Evolutionary conservation across 2,797 vertebrate species (phyloP), one percentile per base, ranked within the genome.

Genomic region (Sebastiscus tertius): DNA sequence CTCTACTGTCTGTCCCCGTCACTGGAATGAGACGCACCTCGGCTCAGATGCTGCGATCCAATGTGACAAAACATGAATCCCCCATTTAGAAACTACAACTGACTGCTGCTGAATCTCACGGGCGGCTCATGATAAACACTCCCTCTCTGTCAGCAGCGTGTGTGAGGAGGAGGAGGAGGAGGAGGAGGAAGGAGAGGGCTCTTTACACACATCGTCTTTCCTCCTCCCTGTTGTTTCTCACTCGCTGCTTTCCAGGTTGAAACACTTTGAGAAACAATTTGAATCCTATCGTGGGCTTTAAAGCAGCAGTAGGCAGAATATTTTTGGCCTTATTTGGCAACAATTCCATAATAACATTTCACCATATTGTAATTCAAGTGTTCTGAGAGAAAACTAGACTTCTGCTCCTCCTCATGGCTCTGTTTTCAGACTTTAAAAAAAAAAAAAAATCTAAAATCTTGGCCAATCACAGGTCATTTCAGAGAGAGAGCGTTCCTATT

Each of bases 31-130:
- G 64, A 64, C 64, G 14, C 73, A 33, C 73, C 10, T 72, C 62
- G 33, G 61, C 71, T 82, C 87, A 75, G 72, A 67, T 59, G 56
- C 77, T 29, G 67, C 18, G 83, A 80, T 73, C 88, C 86, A 87
- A 70, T 54, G 63, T 56, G 75, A 72, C 61, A 54, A 85, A 80
- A 87, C 85, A 80, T 46, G 81, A 79, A 81, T 81, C 77, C 70
- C 80, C 88, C 91, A 87, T 89, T 87, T 76, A 89, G 36, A 29
- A 85, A 86, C 31, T 72, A 76, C 77, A 62, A 14, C 73, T 33
- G 72, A 64, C 33, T 70, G 84, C 46, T 58, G 73, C 56, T 66
- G 68, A 4, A 34, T 31, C 68, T 76, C 72, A 24, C 49, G 6
- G 60, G 46, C 31, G 58, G 77, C 71, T 80, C 74, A 22, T 33